These are phyloP conservation scores for Ridgeia piscesae DNA, from an alignment of 1,140 invertebrate species.

Conservation along the genomic window DNA sequence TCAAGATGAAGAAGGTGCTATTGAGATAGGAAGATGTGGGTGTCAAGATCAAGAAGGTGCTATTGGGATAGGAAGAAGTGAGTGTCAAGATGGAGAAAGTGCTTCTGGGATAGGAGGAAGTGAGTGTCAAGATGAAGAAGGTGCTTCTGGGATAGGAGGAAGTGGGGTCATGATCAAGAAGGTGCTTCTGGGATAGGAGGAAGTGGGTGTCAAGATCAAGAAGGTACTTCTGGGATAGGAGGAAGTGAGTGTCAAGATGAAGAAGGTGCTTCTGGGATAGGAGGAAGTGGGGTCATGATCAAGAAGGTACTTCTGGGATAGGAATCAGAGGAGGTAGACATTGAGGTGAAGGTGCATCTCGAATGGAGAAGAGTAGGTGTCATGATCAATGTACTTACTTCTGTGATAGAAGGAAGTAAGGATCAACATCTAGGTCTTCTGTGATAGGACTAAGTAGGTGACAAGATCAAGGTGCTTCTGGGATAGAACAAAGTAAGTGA, in stretches of 20 bases:
- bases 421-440: no score
- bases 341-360: no score
- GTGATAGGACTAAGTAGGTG: no score
- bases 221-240: slow-evolving; percentile 10
- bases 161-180: no score
- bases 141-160: no score
- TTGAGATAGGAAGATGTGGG: not conserved
- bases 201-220: slow-evolving; percentile 38
- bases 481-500: no score
- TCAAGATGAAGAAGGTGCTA: not conserved
- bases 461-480: no score
- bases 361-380: no score
- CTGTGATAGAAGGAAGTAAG: no score
- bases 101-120: not conserved
- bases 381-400: no score
- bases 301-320: no score
- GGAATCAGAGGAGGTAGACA: no score
- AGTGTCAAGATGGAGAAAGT: not conserved
- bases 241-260: not conserved
- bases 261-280: slow-evolving; percentile 14
- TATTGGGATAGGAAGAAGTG: not conserved
- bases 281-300: not conserved
- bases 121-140: not conserved
- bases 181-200: slow-evolving; percentile 34
- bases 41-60: not conserved